Conservation (phyloP, 1,140 invertebrate species). For the Caerostris darwini region DNA sequence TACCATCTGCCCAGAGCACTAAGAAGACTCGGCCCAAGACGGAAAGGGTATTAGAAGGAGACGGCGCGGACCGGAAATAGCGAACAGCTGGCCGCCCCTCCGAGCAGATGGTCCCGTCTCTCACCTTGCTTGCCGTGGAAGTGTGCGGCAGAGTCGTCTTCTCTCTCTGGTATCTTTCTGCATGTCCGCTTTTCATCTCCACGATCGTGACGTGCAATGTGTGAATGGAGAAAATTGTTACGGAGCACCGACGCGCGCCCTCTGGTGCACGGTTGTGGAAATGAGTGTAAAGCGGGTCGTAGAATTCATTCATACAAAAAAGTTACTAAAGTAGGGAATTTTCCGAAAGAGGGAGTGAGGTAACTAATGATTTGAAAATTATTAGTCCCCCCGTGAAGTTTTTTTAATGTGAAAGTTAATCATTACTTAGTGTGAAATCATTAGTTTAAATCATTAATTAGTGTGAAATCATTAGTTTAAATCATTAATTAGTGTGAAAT, state of each 20-base stretch:
- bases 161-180: constrained; percentile 19
- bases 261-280: constrained; percentile 14
- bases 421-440: no score
- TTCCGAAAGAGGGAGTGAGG: neutral
- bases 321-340: neutral
- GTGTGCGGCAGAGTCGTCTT: neutral
- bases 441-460: no score
- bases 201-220: constrained; percentile 40
- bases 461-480: no score
- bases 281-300: neutral
- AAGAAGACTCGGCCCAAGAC: constrained; percentile 35
- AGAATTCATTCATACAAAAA: neutral
- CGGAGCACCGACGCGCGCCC: constrained; percentile 11
- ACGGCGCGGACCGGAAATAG: constrained; percentile 22
- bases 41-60: constrained; percentile 58
- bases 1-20: constrained; percentile 55
- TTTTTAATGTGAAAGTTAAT: no score
- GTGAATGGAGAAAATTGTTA: neutral
- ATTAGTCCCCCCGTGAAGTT: no score
- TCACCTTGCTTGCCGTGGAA: constrained; percentile 36
- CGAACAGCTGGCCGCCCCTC: constrained; percentile 20
- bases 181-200: neutral
- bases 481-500: no score
- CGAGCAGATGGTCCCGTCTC: constrained; percentile 47
- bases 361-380: neutral